Base-by-base conservation (phyloP, 2,888 invertebrate species). In the Diarsia mendica region DNA sequence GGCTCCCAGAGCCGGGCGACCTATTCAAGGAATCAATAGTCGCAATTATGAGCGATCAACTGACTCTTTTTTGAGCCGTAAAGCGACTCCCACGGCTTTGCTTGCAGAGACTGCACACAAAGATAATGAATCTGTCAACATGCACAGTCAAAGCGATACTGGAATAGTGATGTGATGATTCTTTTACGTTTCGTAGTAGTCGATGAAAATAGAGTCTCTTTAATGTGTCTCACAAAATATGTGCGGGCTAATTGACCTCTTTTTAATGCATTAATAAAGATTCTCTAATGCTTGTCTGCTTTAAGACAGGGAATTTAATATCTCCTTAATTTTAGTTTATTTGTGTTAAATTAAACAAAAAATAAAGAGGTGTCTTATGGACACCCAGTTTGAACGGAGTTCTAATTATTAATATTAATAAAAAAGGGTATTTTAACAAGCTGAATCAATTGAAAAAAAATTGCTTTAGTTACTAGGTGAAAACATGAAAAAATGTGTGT, bases 71-170 rank as follows among this genome's bases (percentile, higher is more conserved):
- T 78, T 67, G 66, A 71, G 39, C 51, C 13, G 48, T 64, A 73
- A 82, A 79, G 53, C 67, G 51, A 72, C 28, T 67, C 61, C 39
- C 72, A 72, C 13, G 39, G 70, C 63, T 71, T 84, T 84, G 79
- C 79, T 84, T 84, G 79, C 79, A 79, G 77, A 72, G 77, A 76
- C 73, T 78, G 82, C 78, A 81, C 79, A 87, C 83, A 85, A 82
- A 82, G 83, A 87, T 88, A 90, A 90, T 89, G 81, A 90, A 89
- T 83, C 83, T 89, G 89, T 87, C 89, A 90, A 89, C 88, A 84
- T 73, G 73, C 76, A 61, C 65, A 78, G 69, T 73, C 84, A 83
- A 82, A 77, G 70, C 72, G 71, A 86, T 83, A 77, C 76, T 77
- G 72, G 69, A 80, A 71, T 84, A 84, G 84, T 65, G 86, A 49